phyloP scores from a whole-genome alignment of 2,888 invertebrate genomes.

The Antitype chi region DNA sequence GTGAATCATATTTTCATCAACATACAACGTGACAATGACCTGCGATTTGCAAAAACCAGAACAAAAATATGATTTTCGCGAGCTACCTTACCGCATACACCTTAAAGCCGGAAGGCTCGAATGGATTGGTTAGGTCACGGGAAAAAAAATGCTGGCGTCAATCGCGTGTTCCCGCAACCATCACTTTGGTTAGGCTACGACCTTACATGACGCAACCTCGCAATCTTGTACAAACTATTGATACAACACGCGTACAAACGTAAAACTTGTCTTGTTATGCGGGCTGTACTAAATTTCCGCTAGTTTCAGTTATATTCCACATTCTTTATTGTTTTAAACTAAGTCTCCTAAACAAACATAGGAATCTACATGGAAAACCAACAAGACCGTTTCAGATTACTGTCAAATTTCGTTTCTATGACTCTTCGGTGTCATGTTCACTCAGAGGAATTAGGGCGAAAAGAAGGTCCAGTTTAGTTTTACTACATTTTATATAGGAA shows the following conservation, averaged over 20 bases:
- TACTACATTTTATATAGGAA: slow-evolving; percentile 3
- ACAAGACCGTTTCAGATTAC: neutral
- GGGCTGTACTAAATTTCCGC: neutral
- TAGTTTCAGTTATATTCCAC: slow-evolving; percentile 6
- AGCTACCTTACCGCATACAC: no score
- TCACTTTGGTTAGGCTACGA: neutral
- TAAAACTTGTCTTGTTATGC: neutral
- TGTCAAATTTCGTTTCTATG: neutral
- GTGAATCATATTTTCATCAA: no score
- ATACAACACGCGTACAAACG: neutral
- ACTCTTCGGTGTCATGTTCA: neutral
- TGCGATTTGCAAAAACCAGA: no score
- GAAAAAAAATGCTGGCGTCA: no score
- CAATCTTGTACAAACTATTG: neutral
- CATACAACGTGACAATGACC: no score
- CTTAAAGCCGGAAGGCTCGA: no score
- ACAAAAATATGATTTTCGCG: no score
- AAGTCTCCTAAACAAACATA: neutral
- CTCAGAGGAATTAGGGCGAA: neutral
- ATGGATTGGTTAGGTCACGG: no score
- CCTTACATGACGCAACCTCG: neutral
- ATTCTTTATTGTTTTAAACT: neutral
- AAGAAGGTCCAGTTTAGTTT: neutral
- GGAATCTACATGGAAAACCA: slow-evolving; percentile 3
- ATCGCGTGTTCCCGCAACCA: no score